Base-by-base conservation (phyloP, 2,113 vertebrate species). In the Notarius lentiginosus region DNA sequence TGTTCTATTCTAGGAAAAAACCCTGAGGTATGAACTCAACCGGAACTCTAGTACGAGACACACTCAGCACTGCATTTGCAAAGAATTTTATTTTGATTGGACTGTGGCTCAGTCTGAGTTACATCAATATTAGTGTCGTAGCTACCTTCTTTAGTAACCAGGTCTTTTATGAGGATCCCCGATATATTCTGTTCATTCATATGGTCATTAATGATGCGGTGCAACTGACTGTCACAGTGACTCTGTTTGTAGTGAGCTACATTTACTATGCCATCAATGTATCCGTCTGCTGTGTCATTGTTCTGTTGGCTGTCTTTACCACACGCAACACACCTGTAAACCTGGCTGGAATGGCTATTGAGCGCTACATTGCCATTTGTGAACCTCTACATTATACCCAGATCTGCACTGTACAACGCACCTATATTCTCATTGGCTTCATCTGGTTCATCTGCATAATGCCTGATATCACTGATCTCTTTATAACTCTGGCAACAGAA, bases 121-220 rank as follows among this genome's bases (percentile, higher is more conserved):
- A 92, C 90, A 94, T 95, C 88, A 94, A 94, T 10, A 51, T 83
- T 30, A 92, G 79, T 2, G 81, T 95, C 81, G 86, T 94, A 2
- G 84, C 80, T 22, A 95, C 92, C 0, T 95, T 94, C 86, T 92
- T 94, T 49, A 93, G 86, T 86, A 92, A 94, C 86, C 92, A 92
- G 91, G 65, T 53, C 0, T 95, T 95, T 76, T 93, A 94, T 10
- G 92, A 94, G 47, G 92, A 95, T 88, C 93, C 94, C 15, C 94
- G 94, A 22, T 95, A 95, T 90, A 95, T 95, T 89, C 94, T 95
- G 47, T 95, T 95, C 92, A 94, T 95, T 91, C 94, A 95, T 88
- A 95, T 95, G 94, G 94, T 95, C 80, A 92, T 95, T 20, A 95
- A 94, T 6, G 93, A 95, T 2, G 93, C 85, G 63, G 27, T 95